A percentile compares a stretch with the other conserved stretches of the same genome.
Conservation (phyloP, 2,888 invertebrate genomes). For the Nowickia ferox region DNA sequence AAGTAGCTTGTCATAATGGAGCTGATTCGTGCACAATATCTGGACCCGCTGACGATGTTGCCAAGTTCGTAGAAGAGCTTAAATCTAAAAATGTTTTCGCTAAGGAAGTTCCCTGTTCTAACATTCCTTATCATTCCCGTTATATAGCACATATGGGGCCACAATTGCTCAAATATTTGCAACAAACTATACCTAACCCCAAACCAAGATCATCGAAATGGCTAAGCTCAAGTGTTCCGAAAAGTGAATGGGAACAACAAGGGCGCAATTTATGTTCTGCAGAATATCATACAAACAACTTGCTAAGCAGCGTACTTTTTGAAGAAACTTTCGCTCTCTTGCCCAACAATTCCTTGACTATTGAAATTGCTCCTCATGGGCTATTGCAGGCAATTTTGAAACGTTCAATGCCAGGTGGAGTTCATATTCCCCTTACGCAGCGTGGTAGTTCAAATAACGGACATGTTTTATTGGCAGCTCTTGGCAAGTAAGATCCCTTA, state of each 20-base stretch:
- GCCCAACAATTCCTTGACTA: conserved; percentile 86
- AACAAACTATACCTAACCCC: conserved; percentile 86
- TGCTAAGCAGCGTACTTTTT: conserved; percentile 86
- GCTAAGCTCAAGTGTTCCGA: conserved; percentile 92
- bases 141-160: conserved; percentile 89
- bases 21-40: conserved; percentile 94
- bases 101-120: conserved; percentile 91
- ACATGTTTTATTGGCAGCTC: conserved; percentile 79
- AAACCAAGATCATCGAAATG: conserved; percentile 89
- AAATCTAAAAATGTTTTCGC: conserved; percentile 90
- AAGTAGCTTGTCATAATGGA: conserved; percentile 93
- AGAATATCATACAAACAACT: conserved; percentile 93
- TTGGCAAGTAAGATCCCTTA: conserved; percentile 83
- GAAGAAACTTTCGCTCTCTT: conserved; percentile 86
- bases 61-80: conserved; percentile 86
- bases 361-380: conserved; percentile 88
- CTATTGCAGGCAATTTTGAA: conserved; percentile 87
- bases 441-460: conserved; percentile 84
- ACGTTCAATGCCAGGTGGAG: conserved; percentile 84
- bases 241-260: conserved; percentile 87
- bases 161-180: conserved; percentile 86
- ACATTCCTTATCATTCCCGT: conserved; percentile 93
- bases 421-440: conserved; percentile 86
- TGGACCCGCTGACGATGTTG: conserved; percentile 89
- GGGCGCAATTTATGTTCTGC: conserved; percentile 87